These are phyloP conservation scores for Gobio gobio DNA, from an alignment of 2,113 vertebrate genomes.

Conservation along the genomic window DNA sequence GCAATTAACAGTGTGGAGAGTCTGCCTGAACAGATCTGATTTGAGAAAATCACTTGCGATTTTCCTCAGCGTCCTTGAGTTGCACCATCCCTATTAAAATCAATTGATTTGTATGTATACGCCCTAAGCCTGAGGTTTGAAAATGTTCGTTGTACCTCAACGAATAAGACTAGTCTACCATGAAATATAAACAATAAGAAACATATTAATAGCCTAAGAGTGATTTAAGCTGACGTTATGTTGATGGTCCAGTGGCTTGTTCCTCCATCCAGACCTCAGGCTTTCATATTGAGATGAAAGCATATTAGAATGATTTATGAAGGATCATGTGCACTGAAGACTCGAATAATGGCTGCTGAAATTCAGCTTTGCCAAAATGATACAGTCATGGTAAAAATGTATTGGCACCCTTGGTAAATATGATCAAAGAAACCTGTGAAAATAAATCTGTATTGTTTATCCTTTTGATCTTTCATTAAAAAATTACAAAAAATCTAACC, in stretches of 20 bases:
- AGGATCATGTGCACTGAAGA: too few relatives aligned
- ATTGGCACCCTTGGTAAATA: too few relatives aligned
- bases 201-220: not conserved
- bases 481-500: too few relatives aligned
- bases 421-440: too few relatives aligned
- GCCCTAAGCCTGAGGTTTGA: not conserved
- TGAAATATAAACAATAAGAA: conserved; percentile 4
- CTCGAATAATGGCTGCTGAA: too few relatives aligned
- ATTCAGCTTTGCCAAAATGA: too few relatives aligned
- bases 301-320: too few relatives aligned
- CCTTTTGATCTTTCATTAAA: too few relatives aligned
- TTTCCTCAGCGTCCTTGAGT: not conserved
- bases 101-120: not conserved
- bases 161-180: not conserved
- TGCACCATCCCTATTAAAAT: not conserved
- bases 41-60: not conserved
- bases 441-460: too few relatives aligned
- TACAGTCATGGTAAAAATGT: too few relatives aligned
- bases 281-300: conserved; percentile 33
- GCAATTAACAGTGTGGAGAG: too few relatives aligned
- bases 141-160: not conserved
- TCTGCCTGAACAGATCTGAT: too few relatives aligned
- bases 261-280: not conserved
- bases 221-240: not conserved
- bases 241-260: conserved; percentile 19